Evolutionary conservation across 2,888 invertebrate species (phyloP).

Genomic region (Teinopalpus imperialis): DNA sequence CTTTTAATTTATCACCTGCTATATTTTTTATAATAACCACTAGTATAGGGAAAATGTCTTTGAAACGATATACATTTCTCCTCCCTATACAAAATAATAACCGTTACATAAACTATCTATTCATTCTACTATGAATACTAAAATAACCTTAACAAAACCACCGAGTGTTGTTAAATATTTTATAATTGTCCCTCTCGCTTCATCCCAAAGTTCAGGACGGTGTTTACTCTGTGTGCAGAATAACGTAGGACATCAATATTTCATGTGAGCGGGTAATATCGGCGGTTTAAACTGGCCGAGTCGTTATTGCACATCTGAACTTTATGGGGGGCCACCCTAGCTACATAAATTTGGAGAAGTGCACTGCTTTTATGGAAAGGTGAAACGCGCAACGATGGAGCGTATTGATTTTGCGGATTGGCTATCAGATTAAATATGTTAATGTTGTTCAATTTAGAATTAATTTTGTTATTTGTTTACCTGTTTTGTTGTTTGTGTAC

Average conservation of each 20-base stretch:
- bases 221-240: slow-evolving; percentile 44
- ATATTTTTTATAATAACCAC: too few species aligned
- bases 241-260: slow-evolving; percentile 66
- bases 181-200: slow-evolving; percentile 8
- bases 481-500: too few species aligned
- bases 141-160: slow-evolving; percentile 3
- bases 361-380: slow-evolving; percentile 67
- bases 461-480: slow-evolving; percentile 13
- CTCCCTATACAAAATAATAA: too few species aligned
- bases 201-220: slow-evolving; percentile 33
- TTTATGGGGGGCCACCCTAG: slow-evolving; percentile 73
- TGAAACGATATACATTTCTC: too few species aligned
- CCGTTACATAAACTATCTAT: too few species aligned
- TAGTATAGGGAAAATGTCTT: too few species aligned
- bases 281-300: slow-evolving; percentile 70
- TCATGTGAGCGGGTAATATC: slow-evolving; percentile 66
- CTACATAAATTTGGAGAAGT: slow-evolving; percentile 73
- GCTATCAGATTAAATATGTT: slow-evolving; percentile 42
- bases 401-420: slow-evolving; percentile 70
- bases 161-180: slow-evolving; percentile 13
- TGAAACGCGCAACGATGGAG: slow-evolving; percentile 59
- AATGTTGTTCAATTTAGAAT: slow-evolving; percentile 12
- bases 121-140: slow-evolving; percentile 7
- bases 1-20: too few species aligned
- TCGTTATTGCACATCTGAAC: slow-evolving; percentile 74